A percentile compares a stretch with the other conserved stretches of the same genome.
Evolutionary conservation across 2,888 invertebrate species (phyloP).

Genomic region (Zele albiditarsus): DNA sequence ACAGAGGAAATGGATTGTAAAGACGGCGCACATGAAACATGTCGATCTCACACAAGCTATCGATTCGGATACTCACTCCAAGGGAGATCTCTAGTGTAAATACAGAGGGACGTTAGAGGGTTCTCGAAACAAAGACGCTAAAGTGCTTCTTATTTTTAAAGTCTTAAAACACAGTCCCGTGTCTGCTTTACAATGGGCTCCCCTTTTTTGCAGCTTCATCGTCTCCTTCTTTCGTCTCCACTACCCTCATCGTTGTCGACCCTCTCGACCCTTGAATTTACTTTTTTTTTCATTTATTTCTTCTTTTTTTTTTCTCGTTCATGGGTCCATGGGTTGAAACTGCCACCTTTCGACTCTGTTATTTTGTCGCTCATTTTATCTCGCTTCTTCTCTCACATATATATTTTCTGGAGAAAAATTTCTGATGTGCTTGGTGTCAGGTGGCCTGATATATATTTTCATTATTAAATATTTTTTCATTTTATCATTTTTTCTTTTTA

Average conservation of each 20-base stretch:
- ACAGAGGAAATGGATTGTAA: not conserved
- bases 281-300: not conserved
- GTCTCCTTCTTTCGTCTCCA: constrained; percentile 21
- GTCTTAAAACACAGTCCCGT: constrained; percentile 50
- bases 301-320: not conserved
- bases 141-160: constrained; percentile 59
- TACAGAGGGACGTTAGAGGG: constrained; percentile 46
- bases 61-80: constrained; percentile 22
- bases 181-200: constrained; percentile 28
- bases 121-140: constrained; percentile 55
- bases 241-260: constrained; percentile 24
- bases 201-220: constrained; percentile 10
- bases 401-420: not conserved
- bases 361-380: constrained; percentile 9
- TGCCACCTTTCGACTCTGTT: constrained; percentile 10
- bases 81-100: constrained; percentile 49
- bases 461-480: constrained; percentile 27
- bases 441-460: constrained; percentile 24
- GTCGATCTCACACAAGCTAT: constrained; percentile 27
- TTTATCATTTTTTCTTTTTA: not conserved
- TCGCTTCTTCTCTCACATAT: not conserved
- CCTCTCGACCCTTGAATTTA: constrained; percentile 27
- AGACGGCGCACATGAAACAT: not conserved
- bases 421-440: constrained; percentile 1
- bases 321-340: constrained; percentile 11